Conservation (phyloP, 2,797 vertebrate genomes). For the Myripristis murdjan region DNA sequence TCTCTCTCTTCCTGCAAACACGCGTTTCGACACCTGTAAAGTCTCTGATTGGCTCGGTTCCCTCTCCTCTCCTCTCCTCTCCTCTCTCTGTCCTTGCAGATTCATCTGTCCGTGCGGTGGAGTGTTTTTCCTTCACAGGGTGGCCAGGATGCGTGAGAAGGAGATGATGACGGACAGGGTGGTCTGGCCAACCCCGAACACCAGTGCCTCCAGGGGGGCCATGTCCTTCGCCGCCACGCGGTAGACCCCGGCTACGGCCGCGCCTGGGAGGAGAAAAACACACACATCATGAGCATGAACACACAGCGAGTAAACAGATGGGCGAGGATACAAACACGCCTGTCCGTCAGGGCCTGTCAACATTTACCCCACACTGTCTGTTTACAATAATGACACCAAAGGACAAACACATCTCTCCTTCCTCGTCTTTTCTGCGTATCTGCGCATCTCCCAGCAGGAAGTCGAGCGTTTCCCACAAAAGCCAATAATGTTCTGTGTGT, state of each 20-base stretch:
- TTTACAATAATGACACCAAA: conserved; percentile 12
- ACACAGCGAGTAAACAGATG: conserved; percentile 27
- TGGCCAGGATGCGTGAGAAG: conserved; percentile 95
- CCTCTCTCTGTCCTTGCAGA: conserved; percentile 17
- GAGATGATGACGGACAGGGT: conserved; percentile 93
- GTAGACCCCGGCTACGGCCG: conserved; percentile 96
- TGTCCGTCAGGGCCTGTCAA: conserved; percentile 25
- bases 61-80: conserved; percentile 2
- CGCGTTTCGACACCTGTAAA: neutral
- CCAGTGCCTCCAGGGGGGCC: conserved; percentile 95
- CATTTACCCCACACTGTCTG: neutral
- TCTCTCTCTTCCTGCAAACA: conserved; percentile 7
- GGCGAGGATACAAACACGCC: conserved; percentile 21
- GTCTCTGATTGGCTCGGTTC: conserved; percentile 42
- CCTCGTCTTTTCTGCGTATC: neutral
- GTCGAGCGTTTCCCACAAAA: conserved; percentile 2
- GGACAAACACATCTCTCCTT: conserved; percentile 27
- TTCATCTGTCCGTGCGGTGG: neutral
- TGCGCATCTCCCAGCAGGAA: neutral
- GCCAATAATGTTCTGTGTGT: neutral
- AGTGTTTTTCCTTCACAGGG: conserved; percentile 85
- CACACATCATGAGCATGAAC: conserved; percentile 24
- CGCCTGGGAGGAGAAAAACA: conserved; percentile 83
- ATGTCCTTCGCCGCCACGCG: conserved; percentile 98
- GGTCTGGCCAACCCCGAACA: conserved; percentile 96